Evolutionary conservation across 2,113 vertebrate species (phyloP).

Genomic region (Arvicanthis niloticus): DNA sequence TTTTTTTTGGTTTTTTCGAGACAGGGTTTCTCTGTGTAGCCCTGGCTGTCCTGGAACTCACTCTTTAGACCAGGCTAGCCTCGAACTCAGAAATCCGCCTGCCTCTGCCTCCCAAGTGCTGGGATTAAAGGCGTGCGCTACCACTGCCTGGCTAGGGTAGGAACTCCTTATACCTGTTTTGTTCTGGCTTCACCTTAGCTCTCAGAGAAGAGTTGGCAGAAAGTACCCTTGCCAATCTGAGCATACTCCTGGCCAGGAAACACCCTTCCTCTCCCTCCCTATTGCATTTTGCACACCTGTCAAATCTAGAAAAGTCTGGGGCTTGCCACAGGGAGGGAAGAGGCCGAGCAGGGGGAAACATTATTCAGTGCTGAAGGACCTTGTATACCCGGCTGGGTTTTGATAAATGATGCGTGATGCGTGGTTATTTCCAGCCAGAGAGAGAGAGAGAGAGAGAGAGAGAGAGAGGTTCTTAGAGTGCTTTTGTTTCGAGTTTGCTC

Average conservation of each 20-base stretch:
- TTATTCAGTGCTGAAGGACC: background rate
- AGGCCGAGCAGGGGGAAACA: background rate
- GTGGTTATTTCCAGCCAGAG: background rate
- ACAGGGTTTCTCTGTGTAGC: no score
- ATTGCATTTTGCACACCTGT: background rate
- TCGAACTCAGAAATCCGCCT: no score
- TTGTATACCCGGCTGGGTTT: rapidly evolving
- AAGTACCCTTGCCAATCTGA: no score
- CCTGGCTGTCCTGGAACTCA: no score
- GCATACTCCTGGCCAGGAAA: background rate
- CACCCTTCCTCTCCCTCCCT: background rate
- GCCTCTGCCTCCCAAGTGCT: no score
- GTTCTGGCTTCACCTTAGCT: no score
- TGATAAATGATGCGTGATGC: rapidly evolving
- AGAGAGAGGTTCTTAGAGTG: background rate
- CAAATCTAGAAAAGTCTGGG: background rate
- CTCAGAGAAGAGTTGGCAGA: background rate
- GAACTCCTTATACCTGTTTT: background rate
- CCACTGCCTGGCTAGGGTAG: no score
- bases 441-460: no score
- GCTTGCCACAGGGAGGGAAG: background rate
- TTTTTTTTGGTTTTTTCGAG: no score
- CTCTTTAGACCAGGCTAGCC: no score
- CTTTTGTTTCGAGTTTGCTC: background rate
- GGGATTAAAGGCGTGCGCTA: no score